Base-by-base conservation (phyloP, 23 tunicate species). In the Trididemnum nubilum region DNA sequence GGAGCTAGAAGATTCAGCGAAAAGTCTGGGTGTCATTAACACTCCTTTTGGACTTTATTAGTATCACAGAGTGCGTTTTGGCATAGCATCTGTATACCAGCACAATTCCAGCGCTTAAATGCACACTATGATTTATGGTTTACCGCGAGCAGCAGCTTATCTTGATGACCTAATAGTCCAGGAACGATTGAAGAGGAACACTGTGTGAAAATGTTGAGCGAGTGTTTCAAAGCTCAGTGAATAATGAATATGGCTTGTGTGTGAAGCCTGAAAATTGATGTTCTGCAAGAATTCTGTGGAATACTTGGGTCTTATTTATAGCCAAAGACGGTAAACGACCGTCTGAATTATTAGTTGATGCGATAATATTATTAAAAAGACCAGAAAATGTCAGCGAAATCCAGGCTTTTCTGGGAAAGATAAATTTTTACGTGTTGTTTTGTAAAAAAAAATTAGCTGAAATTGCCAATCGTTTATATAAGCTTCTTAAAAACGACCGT, bases 21-120 rank as follows among this genome's bases (percentile, higher is more conserved):
- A 49, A 73, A 39, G 30, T 5, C 60, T 73, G 30, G 37, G 79
- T 28, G 79, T 73, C 30, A 73, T 73, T 18, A 73, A 36, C 23
- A 54, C 71, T 19, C 71, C 37, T 9, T 54, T 54, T 29, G 82
- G 82, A 19, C 71, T 77, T 29, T 77, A 19, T 57, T 36, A 15
- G 15, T 54, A 54, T 21, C 34, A 77, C 69, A 28, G 69, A 52
- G 35, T 77, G 71, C 30, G n/a, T 77, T 77, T 54, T 57, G 82
- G 82, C 27, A 29, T 57, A 28, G 82, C 69, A 3, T 77, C 39
- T 3, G n/a, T n/a, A 31, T 23, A 18, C 82, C 71, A 24, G 82
- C 71, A 27, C 36, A 77, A 22, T 77, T 54, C 23, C 82, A 57
- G 57, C 71, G 82, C 5, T 25, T 77, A n/a, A 25, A 70, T 75